Evolutionary conservation across 2,888 invertebrate species (phyloP), one percentile per base, ranked within the genome.

Genomic region (Oscheius sp.): DNA sequence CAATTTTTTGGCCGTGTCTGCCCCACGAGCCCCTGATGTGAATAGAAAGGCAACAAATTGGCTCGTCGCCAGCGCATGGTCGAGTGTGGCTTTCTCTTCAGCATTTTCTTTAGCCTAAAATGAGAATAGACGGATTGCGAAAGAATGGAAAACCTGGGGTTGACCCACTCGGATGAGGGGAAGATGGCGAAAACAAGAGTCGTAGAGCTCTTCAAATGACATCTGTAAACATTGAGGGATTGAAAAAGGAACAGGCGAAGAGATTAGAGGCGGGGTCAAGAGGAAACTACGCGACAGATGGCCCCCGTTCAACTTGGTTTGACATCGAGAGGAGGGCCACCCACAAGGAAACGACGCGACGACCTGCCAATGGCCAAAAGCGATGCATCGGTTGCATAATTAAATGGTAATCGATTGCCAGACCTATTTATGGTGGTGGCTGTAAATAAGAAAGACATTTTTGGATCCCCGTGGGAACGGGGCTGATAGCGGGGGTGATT

Each of bases 171-270:
- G 53, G 23, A 77, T 71, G 16, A 78, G 64, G 6, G 80, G 71
- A 13, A 78, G 63, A 52, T 77, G 69, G n/a, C 77, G 75, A 63
- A 80, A 80, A 35, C 77, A 80, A 41, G 68, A 61, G 41, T 80
- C 80, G 72, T 71, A 80, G 45, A 77, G 74, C 35, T 78, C 77
- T n/a, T 78, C 77, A 49, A 78, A 79, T 16, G 74, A 69, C 76
- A 79, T 76, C 52, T 69, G 29, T 35, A 73, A 64, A 25, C 21
- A 16, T 2, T 53, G 16, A 3, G 2, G 7, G n/a, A 3, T 35
- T 35, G 35, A 35, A 35, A 35, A 35, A 35, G 9, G 35, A 46
- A 45, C 63, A 68, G 53, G 52, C 27, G 29, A 53, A 52, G n/a
- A 53, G 52, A 68, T 21, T 53, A 6, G 13, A 56, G 56, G 69